Base-by-base conservation (phyloP, 1,140 invertebrate species). In the Bicyclus anynana region DNA sequence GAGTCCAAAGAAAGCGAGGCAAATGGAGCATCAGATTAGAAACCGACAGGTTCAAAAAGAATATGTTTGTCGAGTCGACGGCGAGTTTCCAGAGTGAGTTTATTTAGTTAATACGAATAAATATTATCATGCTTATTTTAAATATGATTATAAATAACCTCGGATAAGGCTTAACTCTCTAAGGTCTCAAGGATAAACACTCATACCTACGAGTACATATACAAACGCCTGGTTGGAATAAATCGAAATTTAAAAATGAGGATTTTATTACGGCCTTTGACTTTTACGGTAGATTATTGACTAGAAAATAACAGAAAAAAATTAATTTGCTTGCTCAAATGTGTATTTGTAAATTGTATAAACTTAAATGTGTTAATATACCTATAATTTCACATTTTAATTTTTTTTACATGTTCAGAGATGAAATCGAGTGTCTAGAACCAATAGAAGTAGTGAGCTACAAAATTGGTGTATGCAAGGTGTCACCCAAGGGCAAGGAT, bases 61-160 rank as follows among this genome's bases (percentile, higher is more conserved):
- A 81, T 99, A 99, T 87, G 94, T 99, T 0, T 98, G 97, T 87
- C 91, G 97, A 65, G 98, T 99, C 0, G 97, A 97, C 65, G 99
- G 99, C 46, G 92, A 95, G 77, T 99, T 99, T 89, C 98, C 98
- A 7, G 94, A 96, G 95, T 98, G 92, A 92, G 95, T 93, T 63
- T 84, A 86, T 18, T 18, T 26, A 42, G 40, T 40, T 55, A 53
- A 51, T 61, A 55, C 48, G 23, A 61, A 61, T 61, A 61, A 61
- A 61, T 53, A 61, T 49, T 20, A 20, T 20, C 16, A 44, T 44
- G 40, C 12, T 20, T 44, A 44, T 20, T 10, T 20, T 44, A 10
- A 7, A 40, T 16, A 2, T 17, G 5, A 40, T 3, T 1, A 42
- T 20, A 42, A 42, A 42, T 42, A 18, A 18, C n/a, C 13, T 33